These are phyloP conservation scores for Cacatua alba DNA, from an alignment of 2,113 vertebrate species.

Conservation along the genomic window DNA sequence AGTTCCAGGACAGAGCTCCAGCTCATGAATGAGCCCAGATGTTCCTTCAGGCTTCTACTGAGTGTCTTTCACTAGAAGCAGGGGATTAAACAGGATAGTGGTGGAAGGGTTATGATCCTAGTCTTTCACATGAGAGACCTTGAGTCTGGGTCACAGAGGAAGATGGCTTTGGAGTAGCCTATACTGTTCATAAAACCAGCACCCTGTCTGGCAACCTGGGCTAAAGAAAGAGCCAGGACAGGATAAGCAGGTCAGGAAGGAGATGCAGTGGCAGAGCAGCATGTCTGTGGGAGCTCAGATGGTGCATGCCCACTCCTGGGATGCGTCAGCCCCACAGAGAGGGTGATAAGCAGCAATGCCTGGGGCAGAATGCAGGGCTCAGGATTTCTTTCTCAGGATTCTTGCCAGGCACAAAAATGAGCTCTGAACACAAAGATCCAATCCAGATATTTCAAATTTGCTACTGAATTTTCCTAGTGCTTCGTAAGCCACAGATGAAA, in stretches of 20 bases:
- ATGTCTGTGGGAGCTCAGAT: conserved; percentile 17
- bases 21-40: neutral
- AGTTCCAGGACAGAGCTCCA: neutral
- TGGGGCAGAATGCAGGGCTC: neutral
- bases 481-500: neutral
- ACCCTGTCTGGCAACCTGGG: neutral
- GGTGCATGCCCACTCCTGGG: neutral
- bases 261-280: conserved; percentile 7
- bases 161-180: neutral
- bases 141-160: neutral
- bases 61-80: neutral
- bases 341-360: neutral
- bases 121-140: neutral
- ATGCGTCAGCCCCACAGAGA: conserved; percentile 19
- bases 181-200: neutral
- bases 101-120: neutral
- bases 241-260: conserved; percentile 51
- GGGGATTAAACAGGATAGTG: neutral
- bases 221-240: conserved; percentile 19
- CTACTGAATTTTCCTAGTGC: neutral
- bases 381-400: conserved; percentile 43
- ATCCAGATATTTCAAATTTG: neutral
- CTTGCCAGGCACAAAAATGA: neutral
- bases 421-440: neutral
- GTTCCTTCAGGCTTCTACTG: neutral